These are phyloP conservation scores for Oxystoma pomonae DNA, from an alignment of 2,888 invertebrate species.

Conservation along the genomic window DNA sequence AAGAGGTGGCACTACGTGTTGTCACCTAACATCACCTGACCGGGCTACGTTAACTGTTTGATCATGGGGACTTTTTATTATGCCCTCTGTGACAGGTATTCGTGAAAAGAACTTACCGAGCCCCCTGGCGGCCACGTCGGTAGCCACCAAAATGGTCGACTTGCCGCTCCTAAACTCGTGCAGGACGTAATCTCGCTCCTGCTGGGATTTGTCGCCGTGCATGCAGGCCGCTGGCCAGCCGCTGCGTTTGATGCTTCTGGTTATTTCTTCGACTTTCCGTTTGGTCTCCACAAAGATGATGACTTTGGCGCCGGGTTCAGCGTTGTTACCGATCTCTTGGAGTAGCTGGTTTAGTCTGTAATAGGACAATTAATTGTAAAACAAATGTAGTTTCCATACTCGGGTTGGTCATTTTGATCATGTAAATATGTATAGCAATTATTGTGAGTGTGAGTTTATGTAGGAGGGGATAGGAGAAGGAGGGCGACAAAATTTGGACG, in stretches of 20 bases:
- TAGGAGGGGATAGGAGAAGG: no score
- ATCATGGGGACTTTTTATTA: no score
- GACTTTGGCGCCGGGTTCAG: conserved; percentile 82
- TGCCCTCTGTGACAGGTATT: no score
- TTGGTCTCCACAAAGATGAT: conserved; percentile 97
- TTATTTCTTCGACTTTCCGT: conserved; percentile 75
- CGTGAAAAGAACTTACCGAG: conserved; percentile 92
- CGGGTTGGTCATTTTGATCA: no score
- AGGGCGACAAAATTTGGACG: no score
- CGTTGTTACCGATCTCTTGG: conserved; percentile 75
- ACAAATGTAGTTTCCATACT: no score
- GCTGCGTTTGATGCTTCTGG: conserved; percentile 75
- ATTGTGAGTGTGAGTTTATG: no score
- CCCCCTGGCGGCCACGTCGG: conserved; percentile 96
- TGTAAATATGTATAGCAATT: no score
- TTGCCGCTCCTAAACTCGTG: conserved; percentile 85
- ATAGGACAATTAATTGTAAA: no score
- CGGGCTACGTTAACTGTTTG: no score
- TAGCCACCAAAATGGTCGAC: conserved; percentile 89
- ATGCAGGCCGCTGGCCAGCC: conserved; percentile 76
- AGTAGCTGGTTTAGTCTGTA: conserved; percentile 68
- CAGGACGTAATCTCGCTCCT: conserved; percentile 89
- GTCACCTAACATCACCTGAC: no score
- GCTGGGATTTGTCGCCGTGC: conserved; percentile 95
- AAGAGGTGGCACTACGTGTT: no score